Base-by-base conservation (phyloP, 2,888 invertebrate species). In the Microdon myrmicae region DNA sequence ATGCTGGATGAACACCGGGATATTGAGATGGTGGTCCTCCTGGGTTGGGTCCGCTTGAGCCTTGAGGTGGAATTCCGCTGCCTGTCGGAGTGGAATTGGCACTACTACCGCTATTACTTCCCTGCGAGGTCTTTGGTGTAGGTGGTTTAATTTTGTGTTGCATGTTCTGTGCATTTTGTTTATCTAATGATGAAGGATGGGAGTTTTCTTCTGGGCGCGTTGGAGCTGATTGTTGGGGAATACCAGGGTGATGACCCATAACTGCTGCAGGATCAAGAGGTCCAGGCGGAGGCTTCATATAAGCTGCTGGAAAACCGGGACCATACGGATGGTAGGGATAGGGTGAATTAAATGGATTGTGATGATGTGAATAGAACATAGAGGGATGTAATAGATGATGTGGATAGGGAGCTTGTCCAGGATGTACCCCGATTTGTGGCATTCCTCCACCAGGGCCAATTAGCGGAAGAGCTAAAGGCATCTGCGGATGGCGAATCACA, bases 331-430 rank as follows among this genome's bases (percentile, higher is more conserved):
- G 68, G 75, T 82, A 75, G 75, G 83, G 78, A 71, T 89, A 89
- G 3, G 89, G 88, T 7, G 79, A 78, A 59, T 79, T 80, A 59
- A 81, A 80, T 32, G 80, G 80, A 71, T 77, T 77, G 78, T 88
- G 89, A 75, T 89, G 90, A 53, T 79, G 77, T 10, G 90, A 87
- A 71, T 91, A 91, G 70, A 87, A 88, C 76, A 88, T 83, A 32
- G 84, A 85, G 0, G 86, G 84, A 60, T 86, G 85, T 78, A 89
- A 86, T 9, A 88, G 85, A 37, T 86, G 85, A 71, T 85, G 85
- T 2, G 85, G 87, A 61, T 88, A 88, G 32, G 86, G 86, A 72
- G 88, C 89, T 73, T 89, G 90, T 2, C 88, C 85, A 4, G 90
- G 87, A 76, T 90, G 90, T 82, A 90, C 88, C 8, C 79, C 78